Base-by-base conservation (phyloP, 2,888 invertebrate species). In the Lepidonotus clava region DNA sequence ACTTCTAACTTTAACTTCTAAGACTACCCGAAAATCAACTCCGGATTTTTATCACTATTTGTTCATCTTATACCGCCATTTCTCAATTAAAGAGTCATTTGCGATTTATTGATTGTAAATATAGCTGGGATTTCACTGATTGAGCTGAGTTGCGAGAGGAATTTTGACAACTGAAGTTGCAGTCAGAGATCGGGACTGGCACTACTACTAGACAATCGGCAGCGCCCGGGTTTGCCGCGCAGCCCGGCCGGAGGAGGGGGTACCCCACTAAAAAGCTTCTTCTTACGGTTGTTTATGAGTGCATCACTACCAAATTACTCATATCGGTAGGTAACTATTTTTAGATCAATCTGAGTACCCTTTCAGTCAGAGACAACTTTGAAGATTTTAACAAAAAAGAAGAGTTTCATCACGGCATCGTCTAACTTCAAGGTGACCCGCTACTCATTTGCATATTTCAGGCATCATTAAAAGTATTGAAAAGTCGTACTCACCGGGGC, bases 401-500 rank as follows among this genome's bases (percentile, higher is more conserved):
- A 80, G 51, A 51, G 46, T 80, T 80, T 21, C 80, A 41, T 41
- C 80, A 46, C 80, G 18, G 24, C 46, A 80, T 80, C 40, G 6
- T 40, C 24, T 14, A 41, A 80, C 80, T 80, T 80, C 80, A 80
- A 80, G 80, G 80, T 80, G 80, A 80, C 80, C 80, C 80, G 46
- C 80, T 80, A 46, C 80, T 80, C 80, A 80, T 80, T 80, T 80
- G 34, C 80, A 80, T 80, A 80, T 80, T 80, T 80, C 28, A 80
- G 32, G 80, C 80, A 80, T n/a, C 80, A 4, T 24, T 18, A 41
- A 46, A 80, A 80, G 80, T 80, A 46, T 28, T 46, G 24, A 80
- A 51, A 80, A 80, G 51, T 41, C 46, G 18, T 24, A 83, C 87
- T 87, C 80, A 89, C 89, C 89, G 28, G 89, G 88, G 61, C 89